phyloP scores from a whole-genome alignment of 1,140 invertebrate species.

The Diorhabda elongata region DNA sequence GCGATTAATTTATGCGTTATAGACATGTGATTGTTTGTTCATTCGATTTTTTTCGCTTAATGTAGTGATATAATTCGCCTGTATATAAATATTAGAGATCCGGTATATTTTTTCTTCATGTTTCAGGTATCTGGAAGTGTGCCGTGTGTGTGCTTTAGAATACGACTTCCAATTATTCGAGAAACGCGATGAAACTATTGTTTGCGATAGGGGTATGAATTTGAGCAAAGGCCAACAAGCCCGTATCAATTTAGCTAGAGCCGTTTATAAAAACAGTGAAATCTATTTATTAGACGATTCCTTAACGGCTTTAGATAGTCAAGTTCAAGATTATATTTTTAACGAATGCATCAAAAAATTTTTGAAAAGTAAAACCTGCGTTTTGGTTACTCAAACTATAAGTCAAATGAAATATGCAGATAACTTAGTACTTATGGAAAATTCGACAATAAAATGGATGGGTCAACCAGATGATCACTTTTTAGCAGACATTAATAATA shows the following conservation, averaged over 20 bases:
- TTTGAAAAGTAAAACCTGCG: constrained; percentile 64
- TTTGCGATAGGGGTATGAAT: constrained; percentile 75
- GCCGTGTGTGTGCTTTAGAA: constrained; percentile 62
- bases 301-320: constrained; percentile 75
- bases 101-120: neutral
- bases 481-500: constrained; percentile 15
- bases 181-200: constrained; percentile 71
- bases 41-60: too few species aligned
- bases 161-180: constrained; percentile 67
- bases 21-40: too few species aligned
- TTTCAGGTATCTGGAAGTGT: constrained; percentile 29
- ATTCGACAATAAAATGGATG: constrained; percentile 50
- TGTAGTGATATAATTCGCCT: too few species aligned
- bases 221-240: constrained; percentile 86
- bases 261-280: constrained; percentile 74
- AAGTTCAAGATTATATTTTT: constrained; percentile 79
- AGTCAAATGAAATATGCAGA: constrained; percentile 77
- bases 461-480: constrained; percentile 41
- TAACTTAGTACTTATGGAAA: constrained; percentile 59
- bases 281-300: constrained; percentile 81
- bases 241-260: constrained; percentile 80
- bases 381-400: constrained; percentile 78
- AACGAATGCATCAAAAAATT: constrained; percentile 66
- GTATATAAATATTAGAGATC: too few species aligned
- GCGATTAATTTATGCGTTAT: too few species aligned